These are phyloP conservation scores for Diorhabda carinulata DNA, from an alignment of 1,140 invertebrate genomes.

Conservation along the genomic window DNA sequence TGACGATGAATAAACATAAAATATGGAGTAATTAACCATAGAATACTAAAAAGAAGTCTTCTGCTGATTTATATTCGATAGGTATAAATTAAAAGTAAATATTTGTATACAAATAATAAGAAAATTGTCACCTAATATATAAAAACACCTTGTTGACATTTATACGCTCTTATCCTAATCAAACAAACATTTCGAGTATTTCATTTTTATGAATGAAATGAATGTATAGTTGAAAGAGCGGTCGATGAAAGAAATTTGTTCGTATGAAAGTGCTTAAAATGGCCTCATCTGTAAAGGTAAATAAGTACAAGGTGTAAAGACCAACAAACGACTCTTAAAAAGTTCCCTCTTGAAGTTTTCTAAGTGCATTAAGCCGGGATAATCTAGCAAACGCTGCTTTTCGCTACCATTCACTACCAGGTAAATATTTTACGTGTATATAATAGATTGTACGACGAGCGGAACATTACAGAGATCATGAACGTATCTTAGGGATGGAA, in stretches of 20 bases:
- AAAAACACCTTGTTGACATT: too few species aligned
- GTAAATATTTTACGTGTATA: slow-evolving; percentile 14
- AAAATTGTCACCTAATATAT: too few species aligned
- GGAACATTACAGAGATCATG: not conserved
- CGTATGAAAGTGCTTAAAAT: not conserved
- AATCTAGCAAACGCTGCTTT: slow-evolving; percentile 3
- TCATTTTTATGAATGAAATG: not conserved
- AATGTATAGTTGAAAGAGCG: not conserved
- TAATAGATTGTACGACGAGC: not conserved
- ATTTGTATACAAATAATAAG: too few species aligned
- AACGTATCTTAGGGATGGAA: not conserved
- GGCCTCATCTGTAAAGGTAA: not conserved
- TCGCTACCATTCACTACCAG: slow-evolving; percentile 13
- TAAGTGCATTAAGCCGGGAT: slow-evolving; percentile 14
- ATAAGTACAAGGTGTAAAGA: slow-evolving; percentile 9
- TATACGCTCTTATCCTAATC: too few species aligned
- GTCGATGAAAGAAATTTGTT: not conserved
- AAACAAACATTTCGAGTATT: too few species aligned
- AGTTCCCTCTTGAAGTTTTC: not conserved
- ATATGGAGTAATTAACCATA: too few species aligned
- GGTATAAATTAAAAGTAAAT: too few species aligned
- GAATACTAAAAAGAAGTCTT: too few species aligned
- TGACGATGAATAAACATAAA: too few species aligned
- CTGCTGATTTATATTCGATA: too few species aligned
- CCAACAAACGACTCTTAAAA: not conserved